A percentile compares a stretch with the other conserved stretches of the same genome.
These are phyloP conservation scores for Cyprinodon brontotheroides DNA, from an alignment of 2,113 vertebrate species.

Conservation along the genomic window DNA sequence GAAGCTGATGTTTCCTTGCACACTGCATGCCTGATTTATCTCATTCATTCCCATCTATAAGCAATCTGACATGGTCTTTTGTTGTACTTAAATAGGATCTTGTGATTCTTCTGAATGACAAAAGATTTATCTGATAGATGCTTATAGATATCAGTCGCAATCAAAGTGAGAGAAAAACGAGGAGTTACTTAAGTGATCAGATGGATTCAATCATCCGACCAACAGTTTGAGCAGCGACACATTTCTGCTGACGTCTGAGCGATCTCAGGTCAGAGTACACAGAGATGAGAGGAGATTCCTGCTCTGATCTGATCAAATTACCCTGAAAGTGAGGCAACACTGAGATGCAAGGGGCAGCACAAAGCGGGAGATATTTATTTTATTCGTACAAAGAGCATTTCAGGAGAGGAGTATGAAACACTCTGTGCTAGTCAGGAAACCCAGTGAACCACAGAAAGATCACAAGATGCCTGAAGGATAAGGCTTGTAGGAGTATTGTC, in stretches of 20 bases:
- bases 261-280: constrained; percentile 19
- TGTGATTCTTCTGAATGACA: constrained; percentile 3
- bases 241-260: constrained; percentile 16
- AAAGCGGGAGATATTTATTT: neutral
- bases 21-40: neutral
- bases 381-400: constrained; percentile 10
- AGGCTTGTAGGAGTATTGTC: neutral
- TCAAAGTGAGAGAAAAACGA: neutral
- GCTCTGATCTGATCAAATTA: constrained; percentile 24
- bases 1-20: neutral
- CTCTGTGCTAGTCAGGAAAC: constrained; percentile 37
- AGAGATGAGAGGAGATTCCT: neutral
- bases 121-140: neutral
- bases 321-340: neutral
- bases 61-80: neutral
- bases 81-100: neutral
- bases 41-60: neutral
- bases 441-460: constrained; percentile 40
- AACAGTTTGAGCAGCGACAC: constrained; percentile 14
- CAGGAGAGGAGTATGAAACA: constrained; percentile 35
- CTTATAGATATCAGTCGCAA: neutral
- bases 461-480: constrained; percentile 57
- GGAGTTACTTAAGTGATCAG: neutral
- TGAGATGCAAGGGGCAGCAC: neutral
- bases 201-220: neutral